A percentile compares a stretch with the other conserved stretches of the same genome.
These are phyloP conservation scores for Dromius quadrimaculatus DNA, from an alignment of 2,888 invertebrate genomes.

Conservation along the genomic window DNA sequence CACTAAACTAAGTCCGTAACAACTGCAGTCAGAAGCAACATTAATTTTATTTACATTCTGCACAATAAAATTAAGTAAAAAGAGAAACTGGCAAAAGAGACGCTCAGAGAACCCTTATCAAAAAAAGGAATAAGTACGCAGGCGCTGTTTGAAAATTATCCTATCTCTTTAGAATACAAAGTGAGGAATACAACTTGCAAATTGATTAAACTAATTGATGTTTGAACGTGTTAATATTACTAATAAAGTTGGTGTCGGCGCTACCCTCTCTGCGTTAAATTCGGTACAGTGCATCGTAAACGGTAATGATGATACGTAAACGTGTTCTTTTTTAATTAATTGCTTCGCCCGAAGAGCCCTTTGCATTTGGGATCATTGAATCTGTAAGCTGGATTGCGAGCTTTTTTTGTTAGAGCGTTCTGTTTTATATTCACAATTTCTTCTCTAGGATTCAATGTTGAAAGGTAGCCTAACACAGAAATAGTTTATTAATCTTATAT, in stretches of 20 bases:
- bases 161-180: slow-evolving; percentile 3
- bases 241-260: slow-evolving; percentile 44
- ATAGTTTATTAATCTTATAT: too few relatives aligned
- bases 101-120: slow-evolving; percentile 21
- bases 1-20: not conserved
- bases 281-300: slow-evolving; percentile 47
- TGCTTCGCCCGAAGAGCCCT: slow-evolving; percentile 25
- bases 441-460: too few relatives aligned
- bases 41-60: slow-evolving; percentile 35
- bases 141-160: slow-evolving; percentile 28
- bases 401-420: slow-evolving; percentile 5
- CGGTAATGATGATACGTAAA: slow-evolving; percentile 51
- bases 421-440: too few relatives aligned
- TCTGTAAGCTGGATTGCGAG: not conserved
- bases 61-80: slow-evolving; percentile 31
- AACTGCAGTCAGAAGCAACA: slow-evolving; percentile 13
- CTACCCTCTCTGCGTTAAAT: slow-evolving; percentile 25
- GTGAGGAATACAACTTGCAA: slow-evolving; percentile 27
- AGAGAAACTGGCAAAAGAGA: not conserved
- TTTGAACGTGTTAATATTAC: slow-evolving; percentile 49
- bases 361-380: not conserved
- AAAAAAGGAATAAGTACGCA: slow-evolving; percentile 20
- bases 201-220: slow-evolving; percentile 48
- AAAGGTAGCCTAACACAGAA: too few relatives aligned
- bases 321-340: slow-evolving; percentile 52